Evolutionary conservation across 2,797 vertebrate species (phyloP).

Genomic region (Molossus molossus): DNA sequence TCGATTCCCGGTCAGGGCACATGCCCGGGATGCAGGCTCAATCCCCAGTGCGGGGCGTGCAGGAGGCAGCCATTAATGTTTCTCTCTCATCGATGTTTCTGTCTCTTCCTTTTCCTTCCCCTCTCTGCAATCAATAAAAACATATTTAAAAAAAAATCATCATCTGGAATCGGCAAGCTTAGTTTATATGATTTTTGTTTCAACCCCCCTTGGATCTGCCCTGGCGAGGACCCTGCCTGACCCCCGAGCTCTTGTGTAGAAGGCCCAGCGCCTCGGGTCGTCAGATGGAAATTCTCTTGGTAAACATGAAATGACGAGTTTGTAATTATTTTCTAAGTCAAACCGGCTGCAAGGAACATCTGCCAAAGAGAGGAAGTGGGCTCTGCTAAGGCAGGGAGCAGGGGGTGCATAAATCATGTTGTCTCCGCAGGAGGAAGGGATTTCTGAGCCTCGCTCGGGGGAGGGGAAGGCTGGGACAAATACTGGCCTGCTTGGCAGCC

Average conservation of each 20-base stretch:
- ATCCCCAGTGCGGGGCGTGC: no score
- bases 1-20: no score
- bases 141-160: no score
- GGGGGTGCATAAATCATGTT: neutral
- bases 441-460: neutral
- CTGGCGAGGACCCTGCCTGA: rapidly evolving
- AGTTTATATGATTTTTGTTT: neutral
- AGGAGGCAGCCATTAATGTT: no score
- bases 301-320: neutral
- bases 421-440: neutral
- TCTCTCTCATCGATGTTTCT: no score
- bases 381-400: neutral
- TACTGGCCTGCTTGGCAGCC: neutral
- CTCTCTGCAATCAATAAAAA: no score
- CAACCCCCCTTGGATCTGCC: neutral
- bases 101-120: no score
- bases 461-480: neutral
- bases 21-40: no score
- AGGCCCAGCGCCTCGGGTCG: neutral
- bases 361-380: neutral
- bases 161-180: neutral
- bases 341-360: neutral
- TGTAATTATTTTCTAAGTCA: neutral
- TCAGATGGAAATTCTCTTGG: slow-evolving; percentile 32
- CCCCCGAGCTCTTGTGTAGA: no score